Evolutionary conservation across 2,113 vertebrate species (phyloP).

Genomic region (Anoura caudifer): DNA sequence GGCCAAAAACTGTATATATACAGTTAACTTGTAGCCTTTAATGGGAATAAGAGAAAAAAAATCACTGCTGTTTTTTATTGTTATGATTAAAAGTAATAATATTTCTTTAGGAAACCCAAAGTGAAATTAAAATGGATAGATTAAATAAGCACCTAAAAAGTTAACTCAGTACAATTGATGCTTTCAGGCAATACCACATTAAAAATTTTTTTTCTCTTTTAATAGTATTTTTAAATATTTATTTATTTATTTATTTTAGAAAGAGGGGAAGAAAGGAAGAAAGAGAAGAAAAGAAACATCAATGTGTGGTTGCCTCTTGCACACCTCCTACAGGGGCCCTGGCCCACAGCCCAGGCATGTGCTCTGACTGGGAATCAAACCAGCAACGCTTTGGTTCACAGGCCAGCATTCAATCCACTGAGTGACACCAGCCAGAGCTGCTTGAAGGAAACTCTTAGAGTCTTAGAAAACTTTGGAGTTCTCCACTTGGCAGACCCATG

Average conservation of each 20-base stretch:
- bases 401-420: too few relatives aligned
- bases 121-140: background rate
- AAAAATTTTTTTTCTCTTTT: too few relatives aligned
- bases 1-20: background rate
- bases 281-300: too few relatives aligned
- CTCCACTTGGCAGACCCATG: background rate
- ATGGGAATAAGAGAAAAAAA: background rate
- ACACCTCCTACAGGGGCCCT: too few relatives aligned
- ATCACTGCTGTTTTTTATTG: background rate
- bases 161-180: background rate
- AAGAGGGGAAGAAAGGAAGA: too few relatives aligned
- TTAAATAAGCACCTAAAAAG: background rate
- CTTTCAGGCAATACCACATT: background rate
- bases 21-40: background rate
- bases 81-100: background rate
- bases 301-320: too few relatives aligned
- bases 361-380: too few relatives aligned
- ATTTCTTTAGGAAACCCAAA: background rate
- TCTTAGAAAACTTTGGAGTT: constrained; percentile 9
- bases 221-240: too few relatives aligned
- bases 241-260: too few relatives aligned
- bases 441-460: background rate
- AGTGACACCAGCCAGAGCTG: too few relatives aligned
- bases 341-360: too few relatives aligned
- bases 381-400: too few relatives aligned